Evolutionary conservation across 1,140 invertebrate genomes (phyloP).

Genomic region (Adoxophyes honmai): DNA sequence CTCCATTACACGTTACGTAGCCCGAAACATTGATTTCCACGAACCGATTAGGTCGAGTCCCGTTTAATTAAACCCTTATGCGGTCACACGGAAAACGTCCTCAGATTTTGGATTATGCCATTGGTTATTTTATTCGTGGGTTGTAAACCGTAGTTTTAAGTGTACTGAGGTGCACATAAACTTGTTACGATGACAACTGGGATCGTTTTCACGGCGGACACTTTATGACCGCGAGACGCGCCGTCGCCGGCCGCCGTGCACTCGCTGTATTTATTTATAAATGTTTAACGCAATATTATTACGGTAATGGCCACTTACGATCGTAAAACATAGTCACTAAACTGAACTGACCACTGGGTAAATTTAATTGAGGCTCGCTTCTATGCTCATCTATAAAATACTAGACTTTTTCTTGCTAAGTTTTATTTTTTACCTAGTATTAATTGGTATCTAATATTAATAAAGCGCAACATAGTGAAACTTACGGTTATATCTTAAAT

Average conservation of each 20-base stretch:
- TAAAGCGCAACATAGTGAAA: too few relatives aligned
- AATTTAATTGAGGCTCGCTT: too few relatives aligned
- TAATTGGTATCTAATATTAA: too few relatives aligned
- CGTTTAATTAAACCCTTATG: constrained; percentile 1
- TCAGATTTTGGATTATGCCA: constrained; percentile 15
- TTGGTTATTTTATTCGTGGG: constrained; percentile 26
- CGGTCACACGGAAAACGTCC: neutral
- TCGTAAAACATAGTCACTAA: too few relatives aligned
- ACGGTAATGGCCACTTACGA: too few relatives aligned
- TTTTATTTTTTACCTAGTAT: too few relatives aligned
- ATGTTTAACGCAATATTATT: too few relatives aligned
- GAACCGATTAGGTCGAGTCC: constrained; percentile 24
- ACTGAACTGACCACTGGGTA: too few relatives aligned
- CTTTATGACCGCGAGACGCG: constrained; percentile 40
- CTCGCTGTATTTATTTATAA: constrained; percentile 24
- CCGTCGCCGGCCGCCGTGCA: constrained; percentile 28
- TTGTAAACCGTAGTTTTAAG: constrained; percentile 49
- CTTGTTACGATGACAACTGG: constrained; percentile 50
- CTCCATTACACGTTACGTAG: constrained; percentile 62
- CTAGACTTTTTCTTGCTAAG: too few relatives aligned
- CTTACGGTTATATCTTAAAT: too few relatives aligned
- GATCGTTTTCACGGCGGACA: constrained; percentile 51
- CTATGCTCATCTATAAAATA: too few relatives aligned
- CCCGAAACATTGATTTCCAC: constrained; percentile 53
- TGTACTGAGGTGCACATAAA: constrained; percentile 41